Evolutionary conservation across 2,113 vertebrate species (phyloP).

Genomic region (Arizona elegans): DNA sequence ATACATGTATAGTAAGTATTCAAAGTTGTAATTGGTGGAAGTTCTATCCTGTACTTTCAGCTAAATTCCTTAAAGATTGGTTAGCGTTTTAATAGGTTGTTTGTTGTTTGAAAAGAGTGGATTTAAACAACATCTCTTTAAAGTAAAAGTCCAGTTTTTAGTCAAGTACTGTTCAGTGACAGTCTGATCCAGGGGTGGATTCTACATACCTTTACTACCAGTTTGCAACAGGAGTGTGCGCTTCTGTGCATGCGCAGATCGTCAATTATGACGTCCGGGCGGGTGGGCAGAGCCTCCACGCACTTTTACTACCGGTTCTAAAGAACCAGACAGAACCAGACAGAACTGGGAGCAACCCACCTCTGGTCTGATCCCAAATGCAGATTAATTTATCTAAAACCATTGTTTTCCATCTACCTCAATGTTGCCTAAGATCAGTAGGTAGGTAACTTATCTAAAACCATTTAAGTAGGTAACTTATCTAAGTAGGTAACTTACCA

Average conservation of each 20-base stretch:
- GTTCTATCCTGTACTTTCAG: neutral
- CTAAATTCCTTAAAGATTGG: neutral
- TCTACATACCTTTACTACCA: no score
- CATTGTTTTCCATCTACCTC: neutral
- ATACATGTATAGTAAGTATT: neutral
- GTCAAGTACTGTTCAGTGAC: neutral
- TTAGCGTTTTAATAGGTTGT: neutral
- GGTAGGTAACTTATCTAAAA: no score
- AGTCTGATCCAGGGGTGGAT: neutral
- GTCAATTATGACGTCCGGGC: no score
- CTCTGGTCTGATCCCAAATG: no score
- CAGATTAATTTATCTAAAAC: neutral
- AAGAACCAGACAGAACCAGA: no score
- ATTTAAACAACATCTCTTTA: neutral
- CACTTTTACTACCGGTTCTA: no score
- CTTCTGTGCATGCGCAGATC: no score
- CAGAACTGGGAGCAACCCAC: no score
- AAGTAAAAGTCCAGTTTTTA: neutral
- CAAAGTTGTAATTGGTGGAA: neutral
- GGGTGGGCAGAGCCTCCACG: no score
- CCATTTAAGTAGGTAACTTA: no score
- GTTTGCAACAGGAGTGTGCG: no score
- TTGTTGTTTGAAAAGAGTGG: neutral
- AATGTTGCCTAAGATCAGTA: neutral
- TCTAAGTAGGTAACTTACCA: no score